Percentiles rank a stretch among this genome's conserved stretches.
phyloP scores from a whole-genome alignment of 1,140 invertebrate genomes.

The Bombus consobrinus region DNA sequence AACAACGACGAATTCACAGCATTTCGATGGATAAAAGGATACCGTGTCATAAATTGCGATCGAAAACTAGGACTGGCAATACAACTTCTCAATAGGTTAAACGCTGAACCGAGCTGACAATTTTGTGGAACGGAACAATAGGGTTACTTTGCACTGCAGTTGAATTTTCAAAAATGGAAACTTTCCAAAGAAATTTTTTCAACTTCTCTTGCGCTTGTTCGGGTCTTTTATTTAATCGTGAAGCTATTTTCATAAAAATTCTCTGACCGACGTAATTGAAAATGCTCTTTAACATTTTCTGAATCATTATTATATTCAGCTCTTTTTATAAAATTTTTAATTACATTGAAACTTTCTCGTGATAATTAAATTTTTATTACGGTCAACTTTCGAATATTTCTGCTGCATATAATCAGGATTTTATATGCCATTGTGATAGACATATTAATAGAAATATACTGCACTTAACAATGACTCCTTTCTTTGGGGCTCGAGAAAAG shows the following conservation, averaged over 20 bases:
- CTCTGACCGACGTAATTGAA: not conserved
- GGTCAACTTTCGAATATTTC: not conserved
- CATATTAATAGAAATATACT: not conserved
- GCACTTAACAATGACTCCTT: not conserved
- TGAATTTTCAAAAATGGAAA: not conserved
- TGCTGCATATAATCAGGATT: not conserved
- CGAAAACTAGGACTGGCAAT: not conserved
- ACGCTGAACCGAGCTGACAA: not conserved
- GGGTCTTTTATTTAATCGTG: not conserved
- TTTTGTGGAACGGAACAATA: not conserved
- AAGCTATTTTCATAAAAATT: not conserved
- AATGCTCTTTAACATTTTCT: not conserved
- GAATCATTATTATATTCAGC: not conserved
- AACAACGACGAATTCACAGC: not conserved
- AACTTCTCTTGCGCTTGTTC: not conserved
- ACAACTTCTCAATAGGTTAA: not conserved
- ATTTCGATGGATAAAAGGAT: not conserved
- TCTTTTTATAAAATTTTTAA: not conserved
- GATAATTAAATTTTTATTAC: not conserved
- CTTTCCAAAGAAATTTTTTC: not conserved
- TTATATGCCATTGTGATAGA: not conserved
- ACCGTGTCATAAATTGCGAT: not conserved
- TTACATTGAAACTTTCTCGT: not conserved
- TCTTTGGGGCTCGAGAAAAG: not conserved
- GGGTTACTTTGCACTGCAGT: not conserved